These are phyloP conservation scores for Brachyalestes nurse DNA, from an alignment of 2,797 vertebrate species.

Conservation along the genomic window DNA sequence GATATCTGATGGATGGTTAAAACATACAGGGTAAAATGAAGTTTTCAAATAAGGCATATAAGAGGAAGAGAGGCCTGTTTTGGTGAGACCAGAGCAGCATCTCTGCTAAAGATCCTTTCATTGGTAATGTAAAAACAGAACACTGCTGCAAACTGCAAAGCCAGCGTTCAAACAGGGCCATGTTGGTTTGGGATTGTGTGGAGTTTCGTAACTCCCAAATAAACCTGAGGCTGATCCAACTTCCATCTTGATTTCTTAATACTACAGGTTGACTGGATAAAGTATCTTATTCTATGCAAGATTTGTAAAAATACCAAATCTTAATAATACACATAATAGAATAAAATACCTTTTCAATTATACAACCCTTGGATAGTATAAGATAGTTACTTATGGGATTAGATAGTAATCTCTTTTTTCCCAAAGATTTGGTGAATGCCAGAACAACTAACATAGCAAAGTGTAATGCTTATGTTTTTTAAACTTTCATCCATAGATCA, in stretches of 20 bases:
- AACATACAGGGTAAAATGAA: not conserved
- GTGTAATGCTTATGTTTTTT: not conserved
- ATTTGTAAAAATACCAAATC: not conserved
- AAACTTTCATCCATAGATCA: too few relatives aligned
- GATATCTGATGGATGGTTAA: slow-evolving; percentile 76
- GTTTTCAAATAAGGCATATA: not conserved
- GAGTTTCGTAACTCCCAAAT: not conserved
- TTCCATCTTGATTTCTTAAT: not conserved
- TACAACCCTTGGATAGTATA: not conserved
- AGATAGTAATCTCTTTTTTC: not conserved
- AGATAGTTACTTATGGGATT: too few relatives aligned
- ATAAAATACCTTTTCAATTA: too few relatives aligned
- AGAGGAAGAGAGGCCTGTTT: not conserved
- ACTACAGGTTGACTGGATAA: not conserved
- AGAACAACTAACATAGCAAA: not conserved
- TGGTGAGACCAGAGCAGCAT: not conserved
- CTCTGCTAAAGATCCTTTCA: not conserved
- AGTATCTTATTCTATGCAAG: not conserved
- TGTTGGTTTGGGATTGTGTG: not conserved
- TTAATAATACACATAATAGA: too few relatives aligned
- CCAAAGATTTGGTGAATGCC: not conserved
- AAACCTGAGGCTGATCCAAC: not conserved
- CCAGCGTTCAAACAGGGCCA: not conserved
- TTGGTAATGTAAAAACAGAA: not conserved
- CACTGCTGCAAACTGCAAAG: slow-evolving; percentile 3